phyloP scores from a whole-genome alignment of 2,888 invertebrate genomes.

The Blastobasis lacticolella region DNA sequence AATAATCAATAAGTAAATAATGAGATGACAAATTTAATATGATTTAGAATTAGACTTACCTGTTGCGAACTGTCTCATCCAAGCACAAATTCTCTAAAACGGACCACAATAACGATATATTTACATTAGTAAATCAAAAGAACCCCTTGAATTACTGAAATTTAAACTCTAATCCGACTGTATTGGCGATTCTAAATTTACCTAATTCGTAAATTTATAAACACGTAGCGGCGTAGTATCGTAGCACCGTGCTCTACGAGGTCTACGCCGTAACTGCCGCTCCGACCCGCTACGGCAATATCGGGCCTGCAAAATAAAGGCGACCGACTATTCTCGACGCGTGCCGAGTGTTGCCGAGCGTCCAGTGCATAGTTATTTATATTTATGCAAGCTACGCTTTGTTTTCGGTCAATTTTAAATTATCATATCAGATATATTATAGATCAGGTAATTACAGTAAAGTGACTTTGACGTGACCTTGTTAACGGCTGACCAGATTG shows the following conservation, averaged over 20 bases:
- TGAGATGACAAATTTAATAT: neutral
- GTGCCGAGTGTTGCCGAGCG: slow-evolving; percentile 47
- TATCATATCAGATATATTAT: too few species aligned
- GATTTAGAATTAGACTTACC: neutral
- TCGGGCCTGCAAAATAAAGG: slow-evolving; percentile 41
- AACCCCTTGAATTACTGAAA: neutral
- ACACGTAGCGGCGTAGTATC: slow-evolving; percentile 14
- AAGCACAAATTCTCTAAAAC: neutral
- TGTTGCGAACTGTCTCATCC: too few species aligned
- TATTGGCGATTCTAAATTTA: slow-evolving; percentile 19
- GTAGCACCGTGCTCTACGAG: slow-evolving; percentile 28
- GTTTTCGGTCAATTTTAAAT: too few species aligned
- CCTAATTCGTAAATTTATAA: slow-evolving; percentile 12
- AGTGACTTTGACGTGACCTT: too few species aligned
- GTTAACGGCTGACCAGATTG: too few species aligned
- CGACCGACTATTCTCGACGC: slow-evolving; percentile 36
- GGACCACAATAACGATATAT: neutral
- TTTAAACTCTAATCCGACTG: neutral
- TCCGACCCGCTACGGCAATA: slow-evolving; percentile 18
- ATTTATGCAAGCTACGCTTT: neutral
- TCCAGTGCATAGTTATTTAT: slow-evolving; percentile 35
- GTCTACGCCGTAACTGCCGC: slow-evolving; percentile 57
- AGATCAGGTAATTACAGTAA: too few species aligned
- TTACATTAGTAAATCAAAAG: slow-evolving; percentile 14
- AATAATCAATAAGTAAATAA: too few species aligned